phyloP scores from a whole-genome alignment of 2,797 vertebrate species.

The Falco naumanni region DNA sequence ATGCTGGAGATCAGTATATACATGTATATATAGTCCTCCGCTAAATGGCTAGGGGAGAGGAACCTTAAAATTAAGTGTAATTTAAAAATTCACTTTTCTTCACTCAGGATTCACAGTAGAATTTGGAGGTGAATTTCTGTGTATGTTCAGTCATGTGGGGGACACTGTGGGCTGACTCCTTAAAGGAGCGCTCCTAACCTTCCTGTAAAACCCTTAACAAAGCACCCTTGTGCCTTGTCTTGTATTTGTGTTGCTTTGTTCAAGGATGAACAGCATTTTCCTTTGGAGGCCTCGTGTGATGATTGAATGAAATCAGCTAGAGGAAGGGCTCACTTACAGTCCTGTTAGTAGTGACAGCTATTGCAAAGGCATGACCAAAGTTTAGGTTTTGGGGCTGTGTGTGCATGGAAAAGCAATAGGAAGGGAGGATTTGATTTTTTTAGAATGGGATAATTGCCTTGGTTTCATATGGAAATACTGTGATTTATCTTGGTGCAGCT shows the following conservation, averaged over 20 bases:
- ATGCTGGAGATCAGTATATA: background rate
- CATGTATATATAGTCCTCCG: background rate
- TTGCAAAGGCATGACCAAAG: background rate
- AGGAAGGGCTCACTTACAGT: background rate
- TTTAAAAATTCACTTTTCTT: background rate
- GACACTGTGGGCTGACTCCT: background rate
- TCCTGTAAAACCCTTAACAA: background rate
- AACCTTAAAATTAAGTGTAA: background rate
- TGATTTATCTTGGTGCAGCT: background rate
- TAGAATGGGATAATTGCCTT: background rate
- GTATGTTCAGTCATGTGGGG: background rate
- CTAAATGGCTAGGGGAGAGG: background rate
- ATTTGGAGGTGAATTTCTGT: background rate
- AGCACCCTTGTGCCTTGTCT: background rate
- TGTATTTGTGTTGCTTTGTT: background rate
- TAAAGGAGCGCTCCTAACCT: background rate
- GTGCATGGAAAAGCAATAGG: background rate
- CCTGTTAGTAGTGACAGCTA: background rate
- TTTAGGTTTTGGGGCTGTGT: background rate
- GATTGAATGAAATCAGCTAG: rapidly evolving
- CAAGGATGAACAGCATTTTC: background rate
- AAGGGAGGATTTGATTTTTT: background rate
- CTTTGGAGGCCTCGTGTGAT: background rate
- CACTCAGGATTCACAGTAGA: background rate
- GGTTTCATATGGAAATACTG: background rate